Percentiles rank a stretch among this genome's conserved stretches.
Conservation (phyloP, 1,140 invertebrate genomes). For the Sarcophaga peregrina region DNA sequence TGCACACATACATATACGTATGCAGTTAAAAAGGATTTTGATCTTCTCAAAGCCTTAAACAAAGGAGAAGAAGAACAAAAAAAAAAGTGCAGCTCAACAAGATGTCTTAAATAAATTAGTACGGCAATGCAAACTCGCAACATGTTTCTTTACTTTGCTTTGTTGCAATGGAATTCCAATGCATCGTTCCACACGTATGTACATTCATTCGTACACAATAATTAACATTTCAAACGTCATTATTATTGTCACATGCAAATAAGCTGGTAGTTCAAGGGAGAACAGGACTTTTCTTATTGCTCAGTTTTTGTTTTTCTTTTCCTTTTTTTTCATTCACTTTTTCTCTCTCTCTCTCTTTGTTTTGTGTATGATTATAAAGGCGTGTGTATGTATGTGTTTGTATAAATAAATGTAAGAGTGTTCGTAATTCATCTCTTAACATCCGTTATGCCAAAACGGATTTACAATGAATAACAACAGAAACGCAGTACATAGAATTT, state of each 20-base stretch:
- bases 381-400: neutral
- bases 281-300: neutral
- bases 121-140: neutral
- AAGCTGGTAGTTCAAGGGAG: no score
- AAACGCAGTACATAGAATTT: neutral
- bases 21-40: no score
- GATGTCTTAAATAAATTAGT: slow-evolving; percentile 25
- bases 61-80: neutral
- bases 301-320: neutral
- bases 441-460: slow-evolving; percentile 18
- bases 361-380: neutral
- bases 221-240: no score
- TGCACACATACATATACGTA: neutral
- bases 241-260: no score
- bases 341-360: neutral
- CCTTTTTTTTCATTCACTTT: no score
- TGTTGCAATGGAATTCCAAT: no score
- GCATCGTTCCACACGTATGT: neutral
- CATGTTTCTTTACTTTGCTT: neutral
- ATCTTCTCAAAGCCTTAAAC: neutral
- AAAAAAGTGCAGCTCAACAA: neutral
- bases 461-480: slow-evolving; percentile 19
- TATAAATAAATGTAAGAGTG: neutral
- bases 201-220: neutral
- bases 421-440: neutral